These are phyloP conservation scores for Tribolium castaneum DNA, from an alignment of 1,140 invertebrate genomes.

Conservation along the genomic window DNA sequence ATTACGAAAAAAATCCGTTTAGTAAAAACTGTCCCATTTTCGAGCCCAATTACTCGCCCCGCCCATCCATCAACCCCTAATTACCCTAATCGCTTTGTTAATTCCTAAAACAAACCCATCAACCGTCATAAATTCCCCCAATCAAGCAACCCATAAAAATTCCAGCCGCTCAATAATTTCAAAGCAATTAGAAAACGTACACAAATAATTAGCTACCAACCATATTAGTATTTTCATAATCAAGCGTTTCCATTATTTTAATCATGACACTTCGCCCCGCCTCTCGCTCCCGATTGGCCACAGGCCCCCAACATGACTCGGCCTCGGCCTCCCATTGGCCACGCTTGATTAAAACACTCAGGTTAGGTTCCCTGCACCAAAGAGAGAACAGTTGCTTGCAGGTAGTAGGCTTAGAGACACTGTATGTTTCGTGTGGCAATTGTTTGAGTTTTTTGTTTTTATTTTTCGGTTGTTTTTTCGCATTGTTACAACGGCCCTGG, in stretches of 20 bases:
- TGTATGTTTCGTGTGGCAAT: constrained; percentile 41
- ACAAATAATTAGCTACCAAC: constrained; percentile 62
- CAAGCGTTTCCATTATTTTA: constrained; percentile 62
- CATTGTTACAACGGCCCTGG: constrained; percentile 54
- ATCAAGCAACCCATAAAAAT: constrained; percentile 8
- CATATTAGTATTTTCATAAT: constrained; percentile 62
- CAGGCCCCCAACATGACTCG: not conserved
- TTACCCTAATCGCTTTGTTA: not conserved
- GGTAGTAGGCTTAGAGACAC: constrained; percentile 56
- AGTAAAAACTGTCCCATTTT: too few relatives aligned
- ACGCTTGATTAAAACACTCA: constrained; percentile 47
- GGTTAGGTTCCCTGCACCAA: constrained; percentile 45
- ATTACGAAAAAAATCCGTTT: too few relatives aligned
- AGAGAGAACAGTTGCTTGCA: constrained; percentile 58
- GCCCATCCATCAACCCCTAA: not conserved
- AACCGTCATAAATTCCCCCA: not conserved
- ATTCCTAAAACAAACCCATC: not conserved
- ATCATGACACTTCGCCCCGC: constrained; percentile 49
- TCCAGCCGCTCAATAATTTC: constrained; percentile 18
- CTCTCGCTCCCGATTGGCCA: constrained; percentile 49
- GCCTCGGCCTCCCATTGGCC: constrained; percentile 43
- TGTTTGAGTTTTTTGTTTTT: constrained; percentile 42
- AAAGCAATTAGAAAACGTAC: constrained; percentile 56
- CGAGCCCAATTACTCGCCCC: not conserved
- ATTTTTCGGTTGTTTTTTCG: constrained; percentile 46